phyloP scores from a whole-genome alignment of 2,888 invertebrate species.

The Vandiemenella viatica region DNA sequence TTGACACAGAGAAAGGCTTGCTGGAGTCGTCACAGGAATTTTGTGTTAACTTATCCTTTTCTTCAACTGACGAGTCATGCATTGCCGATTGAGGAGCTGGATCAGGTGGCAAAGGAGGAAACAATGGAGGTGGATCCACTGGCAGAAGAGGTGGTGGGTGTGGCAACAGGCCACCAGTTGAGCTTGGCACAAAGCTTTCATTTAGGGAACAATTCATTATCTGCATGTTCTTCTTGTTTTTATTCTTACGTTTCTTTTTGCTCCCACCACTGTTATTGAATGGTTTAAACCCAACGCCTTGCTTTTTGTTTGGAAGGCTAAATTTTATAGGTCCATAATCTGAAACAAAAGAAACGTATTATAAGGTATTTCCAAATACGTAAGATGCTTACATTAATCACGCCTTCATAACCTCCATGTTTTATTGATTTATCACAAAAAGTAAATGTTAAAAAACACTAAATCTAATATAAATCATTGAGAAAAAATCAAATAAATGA shows the following conservation, averaged over 20 bases:
- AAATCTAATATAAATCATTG: neutral
- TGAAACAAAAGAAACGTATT: constrained; percentile 16
- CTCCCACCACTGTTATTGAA: constrained; percentile 31
- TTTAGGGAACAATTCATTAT: constrained; percentile 22
- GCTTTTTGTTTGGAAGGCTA: constrained; percentile 32
- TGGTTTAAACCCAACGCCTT: constrained; percentile 23
- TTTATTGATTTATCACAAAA: neutral
- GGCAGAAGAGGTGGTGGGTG: constrained; percentile 37
- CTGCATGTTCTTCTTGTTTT: constrained; percentile 37
- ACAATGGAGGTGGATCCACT: constrained; percentile 29
- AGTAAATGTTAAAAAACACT: neutral
- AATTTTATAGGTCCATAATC: constrained; percentile 37
- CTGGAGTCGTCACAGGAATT: neutral
- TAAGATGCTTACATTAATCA: neutral
- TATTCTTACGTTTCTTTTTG: constrained; percentile 65
- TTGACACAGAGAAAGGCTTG: neutral
- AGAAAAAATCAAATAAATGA: neutral
- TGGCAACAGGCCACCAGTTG: constrained; percentile 15
- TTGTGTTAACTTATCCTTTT: neutral
- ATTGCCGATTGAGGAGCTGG: constrained; percentile 38
- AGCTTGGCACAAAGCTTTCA: constrained; percentile 17
- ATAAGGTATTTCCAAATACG: neutral
- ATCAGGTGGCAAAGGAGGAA: constrained; percentile 30
- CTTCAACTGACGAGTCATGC: constrained; percentile 14
- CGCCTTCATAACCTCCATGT: no score